Conservation (phyloP, 2,797 vertebrate species). For the Tapirus indicus region DNA sequence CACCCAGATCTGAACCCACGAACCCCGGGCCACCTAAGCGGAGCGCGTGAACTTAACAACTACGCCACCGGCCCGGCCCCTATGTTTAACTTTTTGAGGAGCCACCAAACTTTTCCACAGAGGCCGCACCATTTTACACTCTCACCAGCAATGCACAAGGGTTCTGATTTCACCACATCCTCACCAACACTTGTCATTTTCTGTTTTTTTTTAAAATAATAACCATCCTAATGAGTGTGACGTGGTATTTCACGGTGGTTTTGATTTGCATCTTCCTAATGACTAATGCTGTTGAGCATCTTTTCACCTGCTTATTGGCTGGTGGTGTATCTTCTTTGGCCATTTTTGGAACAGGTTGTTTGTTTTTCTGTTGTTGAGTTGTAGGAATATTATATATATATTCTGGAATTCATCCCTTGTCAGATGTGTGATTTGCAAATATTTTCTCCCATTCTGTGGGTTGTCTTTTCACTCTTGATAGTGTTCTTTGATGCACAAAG, state of each 20-base stretch:
- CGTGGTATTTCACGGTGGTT: not conserved
- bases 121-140: not conserved
- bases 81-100: not conserved
- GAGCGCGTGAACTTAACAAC: too few species aligned
- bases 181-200: not conserved
- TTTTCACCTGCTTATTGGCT: not conserved
- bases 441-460: not conserved
- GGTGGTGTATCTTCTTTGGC: not conserved
- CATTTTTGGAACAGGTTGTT: not conserved
- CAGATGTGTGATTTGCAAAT: not conserved
- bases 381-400: not conserved
- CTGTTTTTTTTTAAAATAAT: not conserved
- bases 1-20: too few species aligned
- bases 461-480: not conserved
- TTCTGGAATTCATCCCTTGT: not conserved
- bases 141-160: not conserved
- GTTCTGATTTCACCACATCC: not conserved
- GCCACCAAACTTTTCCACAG: not conserved
- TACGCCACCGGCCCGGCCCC: too few species aligned
- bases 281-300: not conserved
- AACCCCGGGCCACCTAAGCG: too few species aligned
- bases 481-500: not conserved
- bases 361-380: not conserved
- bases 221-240: not conserved
- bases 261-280: not conserved